These are phyloP conservation scores for Nilaparvata lugens DNA, from an alignment of 1,140 invertebrate species.

Conservation along the genomic window DNA sequence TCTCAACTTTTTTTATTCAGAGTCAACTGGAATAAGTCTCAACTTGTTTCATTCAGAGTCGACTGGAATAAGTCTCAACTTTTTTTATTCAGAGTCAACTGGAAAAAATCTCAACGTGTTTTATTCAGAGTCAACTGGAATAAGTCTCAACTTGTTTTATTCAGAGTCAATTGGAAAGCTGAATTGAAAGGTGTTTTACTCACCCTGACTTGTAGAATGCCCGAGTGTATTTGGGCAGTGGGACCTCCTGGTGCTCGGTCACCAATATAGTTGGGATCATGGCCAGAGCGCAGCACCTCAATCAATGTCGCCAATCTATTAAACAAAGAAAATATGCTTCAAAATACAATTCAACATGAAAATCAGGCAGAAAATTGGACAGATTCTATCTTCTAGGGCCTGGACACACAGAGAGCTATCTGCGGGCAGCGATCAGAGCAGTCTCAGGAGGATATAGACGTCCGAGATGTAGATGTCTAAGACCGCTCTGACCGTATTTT, in stretches of 20 bases:
- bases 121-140: neutral
- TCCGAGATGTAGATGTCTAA: too few species aligned
- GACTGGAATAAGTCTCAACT: too few species aligned
- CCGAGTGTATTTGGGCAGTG: conserved; percentile 85
- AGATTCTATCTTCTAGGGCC: too few species aligned
- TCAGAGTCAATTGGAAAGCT: neutral
- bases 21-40: too few species aligned
- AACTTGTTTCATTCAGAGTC: too few species aligned
- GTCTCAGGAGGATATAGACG: too few species aligned
- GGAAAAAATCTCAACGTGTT: neutral
- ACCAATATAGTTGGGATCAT: conserved; percentile 54
- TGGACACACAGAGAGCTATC: too few species aligned
- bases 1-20: too few species aligned
- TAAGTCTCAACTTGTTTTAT: neutral
- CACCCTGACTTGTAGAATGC: conserved; percentile 70
- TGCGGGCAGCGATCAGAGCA: conserved; percentile 6
- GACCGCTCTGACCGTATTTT: too few species aligned
- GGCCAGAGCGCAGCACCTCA: conserved; percentile 62
- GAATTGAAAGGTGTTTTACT: conserved; percentile 28
- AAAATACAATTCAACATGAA: neutral
- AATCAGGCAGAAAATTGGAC: too few species aligned
- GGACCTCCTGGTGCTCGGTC: conserved; percentile 65
- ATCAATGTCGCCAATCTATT: conserved; percentile 57
- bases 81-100: too few species aligned
- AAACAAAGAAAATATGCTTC: conserved; percentile 11